phyloP scores from a whole-genome alignment of 1,140 invertebrate species.

The Dreissena rostriformis region DNA sequence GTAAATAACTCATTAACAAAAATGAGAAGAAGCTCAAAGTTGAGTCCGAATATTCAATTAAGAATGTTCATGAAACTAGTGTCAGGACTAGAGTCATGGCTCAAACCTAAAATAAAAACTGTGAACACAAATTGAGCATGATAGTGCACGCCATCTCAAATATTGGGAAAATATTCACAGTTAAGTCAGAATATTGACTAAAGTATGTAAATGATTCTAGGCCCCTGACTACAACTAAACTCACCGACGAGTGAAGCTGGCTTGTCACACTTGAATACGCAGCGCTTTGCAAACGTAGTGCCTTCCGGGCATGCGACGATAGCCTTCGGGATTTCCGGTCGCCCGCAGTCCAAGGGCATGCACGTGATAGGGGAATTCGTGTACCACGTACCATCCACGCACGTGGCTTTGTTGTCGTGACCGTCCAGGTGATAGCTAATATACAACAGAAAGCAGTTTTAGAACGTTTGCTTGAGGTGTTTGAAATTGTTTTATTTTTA shows the following conservation, averaged over 20 bases:
- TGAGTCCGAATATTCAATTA: too few relatives aligned
- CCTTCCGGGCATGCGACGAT: constrained; percentile 60
- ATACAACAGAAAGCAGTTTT: background rate
- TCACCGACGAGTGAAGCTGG: constrained; percentile 68
- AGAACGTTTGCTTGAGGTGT: background rate
- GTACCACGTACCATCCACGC: constrained; percentile 64
- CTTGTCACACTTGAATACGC: constrained; percentile 67
- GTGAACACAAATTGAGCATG: too few relatives aligned
- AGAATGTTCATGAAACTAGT: too few relatives aligned
- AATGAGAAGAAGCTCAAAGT: too few relatives aligned
- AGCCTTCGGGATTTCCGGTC: constrained; percentile 55
- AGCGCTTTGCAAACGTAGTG: constrained; percentile 60
- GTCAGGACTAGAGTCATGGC: too few relatives aligned
- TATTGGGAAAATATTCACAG: too few relatives aligned
- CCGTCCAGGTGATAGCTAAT: constrained; percentile 56
- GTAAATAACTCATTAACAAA: too few relatives aligned
- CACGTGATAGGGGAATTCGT: constrained; percentile 52
- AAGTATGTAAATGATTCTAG: too few relatives aligned
- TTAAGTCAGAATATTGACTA: too few relatives aligned
- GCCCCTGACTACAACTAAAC: too few relatives aligned
- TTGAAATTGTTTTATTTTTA: background rate
- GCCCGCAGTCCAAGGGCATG: constrained; percentile 66
- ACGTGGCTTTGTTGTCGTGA: constrained; percentile 57
- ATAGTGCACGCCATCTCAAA: too few relatives aligned
- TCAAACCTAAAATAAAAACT: too few relatives aligned